phyloP scores from a whole-genome alignment of 2,888 invertebrate genomes.

The Cryptophagus acutangulus region DNA sequence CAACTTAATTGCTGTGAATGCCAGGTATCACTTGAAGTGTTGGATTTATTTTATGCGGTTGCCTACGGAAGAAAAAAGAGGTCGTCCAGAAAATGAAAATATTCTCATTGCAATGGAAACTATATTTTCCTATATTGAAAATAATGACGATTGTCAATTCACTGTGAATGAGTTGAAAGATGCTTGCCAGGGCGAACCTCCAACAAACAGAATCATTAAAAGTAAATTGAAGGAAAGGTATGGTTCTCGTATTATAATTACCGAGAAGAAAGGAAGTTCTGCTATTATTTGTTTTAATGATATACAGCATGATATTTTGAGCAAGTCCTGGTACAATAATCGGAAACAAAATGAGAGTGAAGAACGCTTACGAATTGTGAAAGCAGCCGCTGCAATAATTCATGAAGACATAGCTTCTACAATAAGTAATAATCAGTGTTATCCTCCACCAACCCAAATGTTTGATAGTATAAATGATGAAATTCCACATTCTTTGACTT shows the following conservation, averaged over 20 bases:
- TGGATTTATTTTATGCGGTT: constrained; percentile 1
- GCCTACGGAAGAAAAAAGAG: background rate
- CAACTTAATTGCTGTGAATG: constrained; percentile 1
- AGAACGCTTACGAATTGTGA: constrained; percentile 37
- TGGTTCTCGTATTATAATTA: constrained; percentile 5
- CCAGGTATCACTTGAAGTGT: constrained; percentile 2
- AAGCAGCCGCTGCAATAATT: constrained; percentile 41
- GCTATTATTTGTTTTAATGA: too few species aligned
- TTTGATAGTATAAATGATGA: constrained; percentile 25
- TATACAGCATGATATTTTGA: too few species aligned
- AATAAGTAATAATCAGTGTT: constrained; percentile 35
- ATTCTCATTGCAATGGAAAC: background rate
- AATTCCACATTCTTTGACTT: constrained; percentile 34
- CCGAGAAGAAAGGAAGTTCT: constrained; percentile 28
- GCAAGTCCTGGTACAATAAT: constrained; percentile 15
- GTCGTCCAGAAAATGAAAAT: constrained; percentile 1
- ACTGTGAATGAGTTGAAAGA: constrained; percentile 1
- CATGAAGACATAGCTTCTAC: constrained; percentile 39
- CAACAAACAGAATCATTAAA: constrained; percentile 10
- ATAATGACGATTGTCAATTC: background rate
- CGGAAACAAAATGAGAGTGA: too few species aligned
- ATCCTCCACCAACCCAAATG: constrained; percentile 38
- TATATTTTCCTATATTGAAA: constrained; percentile 1
- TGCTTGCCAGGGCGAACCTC: constrained; percentile 13
- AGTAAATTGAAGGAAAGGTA: constrained; percentile 1